Evolutionary conservation across 1,140 invertebrate species (phyloP).

Genomic region (Drosophila repleta): DNA sequence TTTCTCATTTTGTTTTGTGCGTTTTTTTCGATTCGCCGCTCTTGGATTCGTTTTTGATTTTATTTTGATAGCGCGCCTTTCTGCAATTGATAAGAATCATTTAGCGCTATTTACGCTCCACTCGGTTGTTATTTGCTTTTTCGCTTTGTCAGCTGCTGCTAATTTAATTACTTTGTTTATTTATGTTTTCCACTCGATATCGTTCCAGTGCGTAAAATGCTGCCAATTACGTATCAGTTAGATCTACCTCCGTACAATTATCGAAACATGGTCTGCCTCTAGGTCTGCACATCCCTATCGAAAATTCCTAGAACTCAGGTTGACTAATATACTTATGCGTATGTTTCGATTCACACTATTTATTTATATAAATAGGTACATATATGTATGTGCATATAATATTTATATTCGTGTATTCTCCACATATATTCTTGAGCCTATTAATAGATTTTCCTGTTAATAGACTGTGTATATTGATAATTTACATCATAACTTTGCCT

Average conservation of each 20-base stretch:
- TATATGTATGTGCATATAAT: no score
- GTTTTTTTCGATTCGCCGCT: constrained; percentile 1
- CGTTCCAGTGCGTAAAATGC: constrained; percentile 24
- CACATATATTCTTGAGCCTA: no score
- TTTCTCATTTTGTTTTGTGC: constrained; percentile 15
- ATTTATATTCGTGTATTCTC: no score
- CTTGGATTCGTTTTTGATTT: constrained; percentile 11
- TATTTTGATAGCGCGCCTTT: constrained; percentile 31
- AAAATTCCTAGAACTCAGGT: background rate
- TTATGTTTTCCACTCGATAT: constrained; percentile 41
- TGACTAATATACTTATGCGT: no score
- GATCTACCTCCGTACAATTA: background rate
- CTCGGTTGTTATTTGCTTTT: constrained; percentile 48
- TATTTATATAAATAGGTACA: no score
- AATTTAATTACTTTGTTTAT: constrained; percentile 70
- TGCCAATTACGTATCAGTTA: background rate
- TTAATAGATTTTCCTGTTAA: no score
- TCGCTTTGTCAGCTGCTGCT: constrained; percentile 32
- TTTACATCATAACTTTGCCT: no score
- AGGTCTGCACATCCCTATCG: background rate
- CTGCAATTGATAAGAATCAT: constrained; percentile 37
- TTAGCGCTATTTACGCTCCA: constrained; percentile 26
- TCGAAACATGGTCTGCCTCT: background rate
- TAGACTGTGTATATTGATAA: no score
- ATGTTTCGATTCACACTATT: background rate